Percentiles rank a stretch among this genome's conserved stretches.
Evolutionary conservation across 1,140 invertebrate species (phyloP).

Genomic region (Drosophila obscura): DNA sequence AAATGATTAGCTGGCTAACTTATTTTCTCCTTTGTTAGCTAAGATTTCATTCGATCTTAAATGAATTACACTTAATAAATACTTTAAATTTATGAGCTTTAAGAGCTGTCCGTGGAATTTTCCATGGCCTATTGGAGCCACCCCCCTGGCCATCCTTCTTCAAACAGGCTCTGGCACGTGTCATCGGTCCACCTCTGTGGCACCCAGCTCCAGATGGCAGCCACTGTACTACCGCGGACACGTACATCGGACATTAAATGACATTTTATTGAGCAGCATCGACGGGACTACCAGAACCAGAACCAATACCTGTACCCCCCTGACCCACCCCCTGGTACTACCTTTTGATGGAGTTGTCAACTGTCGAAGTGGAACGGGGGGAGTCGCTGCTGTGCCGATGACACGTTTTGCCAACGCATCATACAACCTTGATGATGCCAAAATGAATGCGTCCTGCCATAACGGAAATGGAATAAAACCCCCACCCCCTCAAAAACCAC

Average conservation of each 20-base stretch:
- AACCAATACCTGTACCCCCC: background rate
- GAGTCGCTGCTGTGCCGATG: conserved; percentile 39
- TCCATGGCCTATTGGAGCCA: no score
- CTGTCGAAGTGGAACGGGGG: conserved; percentile 36
- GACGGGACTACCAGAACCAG: conserved; percentile 13
- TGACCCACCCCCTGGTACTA: background rate
- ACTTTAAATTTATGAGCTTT: no score
- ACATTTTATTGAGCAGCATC: conserved; percentile 62
- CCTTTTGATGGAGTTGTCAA: conserved; percentile 48
- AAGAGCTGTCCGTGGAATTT: no score
- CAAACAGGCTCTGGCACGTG: background rate
- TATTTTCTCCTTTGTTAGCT: no score
- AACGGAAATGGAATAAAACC: conserved; percentile 55
- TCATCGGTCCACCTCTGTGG: conserved; percentile 2
- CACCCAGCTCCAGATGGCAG: background rate
- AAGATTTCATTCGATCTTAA: no score
- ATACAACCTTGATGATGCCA: conserved; percentile 59
- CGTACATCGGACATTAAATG: conserved; percentile 42
- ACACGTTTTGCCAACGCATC: conserved; percentile 78
- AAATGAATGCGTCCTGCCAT: conserved; percentile 68
- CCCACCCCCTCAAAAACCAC: background rate
- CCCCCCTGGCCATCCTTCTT: no score
- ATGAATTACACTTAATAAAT: no score
- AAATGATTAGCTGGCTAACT: no score
- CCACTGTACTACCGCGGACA: conserved; percentile 20